Evolutionary conservation across 2,888 invertebrate species (phyloP), one percentile per base, ranked within the genome.

Genomic region (Hirtodrosophila cameraria): DNA sequence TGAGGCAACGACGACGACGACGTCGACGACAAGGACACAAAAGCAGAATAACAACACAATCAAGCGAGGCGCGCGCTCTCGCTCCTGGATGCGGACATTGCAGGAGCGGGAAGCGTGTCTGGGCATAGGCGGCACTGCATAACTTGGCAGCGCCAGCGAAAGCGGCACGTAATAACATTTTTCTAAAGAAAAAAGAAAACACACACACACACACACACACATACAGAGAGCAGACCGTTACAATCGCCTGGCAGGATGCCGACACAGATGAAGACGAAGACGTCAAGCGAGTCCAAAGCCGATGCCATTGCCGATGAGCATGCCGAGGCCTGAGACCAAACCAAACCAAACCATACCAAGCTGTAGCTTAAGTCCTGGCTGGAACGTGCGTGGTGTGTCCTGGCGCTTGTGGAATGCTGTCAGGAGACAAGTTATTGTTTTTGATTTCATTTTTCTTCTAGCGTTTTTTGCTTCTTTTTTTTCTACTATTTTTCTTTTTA

Each of bases 391-490:
- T 66, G 65, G 82, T 48, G 63, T 65, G 64, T 64, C 52, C 53
- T 48, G 73, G 63, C 63, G 84, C 77, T 84, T 80, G 77, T 80
- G 80, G 80, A 81, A 81, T 81, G 80, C 80, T 69, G 80, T 86
- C 80, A 79, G 80, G 80, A 81, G 80, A 81, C 86, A 86, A 83
- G 87, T 82, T 83, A 83, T 86, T 83, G 82, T 83, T 83, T 85
- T 85, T 86, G 87, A 86, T 83, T 86, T 83, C 86, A 86, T 86
- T 83, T 86, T 87, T 86, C 79, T 87, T 86, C 79, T 82, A 75
- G 65, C 67, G 65, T 50, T 62, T 59, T 58, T 46, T 62, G 53
- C 25, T 35, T 45, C 16, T 59, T 60, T 39, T 59, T 66, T 38
- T 57, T 50, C 48, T 15, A 23, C 35, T 50, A 18, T 61, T 48